These are phyloP conservation scores for Acronicta leporina DNA, from an alignment of 2,888 invertebrate species.

Conservation along the genomic window DNA sequence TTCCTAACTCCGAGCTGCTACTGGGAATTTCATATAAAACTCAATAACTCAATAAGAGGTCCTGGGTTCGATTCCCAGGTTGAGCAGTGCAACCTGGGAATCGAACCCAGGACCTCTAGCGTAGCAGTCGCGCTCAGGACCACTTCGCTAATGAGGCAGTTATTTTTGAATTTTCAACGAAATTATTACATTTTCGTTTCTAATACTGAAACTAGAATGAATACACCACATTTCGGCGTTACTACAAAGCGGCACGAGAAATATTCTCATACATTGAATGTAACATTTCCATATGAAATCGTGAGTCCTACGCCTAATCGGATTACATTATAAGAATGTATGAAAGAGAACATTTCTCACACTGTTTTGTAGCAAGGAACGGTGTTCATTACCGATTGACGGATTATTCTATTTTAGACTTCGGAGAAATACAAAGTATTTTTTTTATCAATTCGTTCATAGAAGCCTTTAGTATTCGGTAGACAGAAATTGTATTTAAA, in stretches of 20 bases:
- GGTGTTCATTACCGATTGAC: slow-evolving; percentile 19
- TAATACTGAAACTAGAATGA: slow-evolving; percentile 1
- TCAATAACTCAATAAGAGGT: no score
- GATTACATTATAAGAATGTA: slow-evolving; percentile 27
- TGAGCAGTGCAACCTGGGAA: no score
- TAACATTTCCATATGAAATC: background rate
- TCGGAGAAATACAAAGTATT: slow-evolving; percentile 17
- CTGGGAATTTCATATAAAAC: no score
- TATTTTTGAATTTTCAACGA: no score
- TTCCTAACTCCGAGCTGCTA: no score
- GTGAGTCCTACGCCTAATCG: slow-evolving; percentile 14
- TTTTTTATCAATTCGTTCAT: slow-evolving; percentile 13
- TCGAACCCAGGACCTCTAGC: no score
- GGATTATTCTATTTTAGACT: slow-evolving; percentile 21
- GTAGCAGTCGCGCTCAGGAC: no score
- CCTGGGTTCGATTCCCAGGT: no score
- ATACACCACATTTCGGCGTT: background rate
- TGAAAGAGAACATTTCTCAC: no score
- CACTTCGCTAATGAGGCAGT: no score
- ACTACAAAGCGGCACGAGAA: slow-evolving; percentile 8
- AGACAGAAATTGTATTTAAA: slow-evolving; percentile 15
- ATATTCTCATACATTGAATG: slow-evolving; percentile 4
- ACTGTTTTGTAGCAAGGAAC: background rate
- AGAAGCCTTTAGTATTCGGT: slow-evolving; percentile 17
- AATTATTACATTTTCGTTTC: slow-evolving; percentile 8